Evolutionary conservation across 2,797 vertebrate genomes (phyloP), one percentile per base, ranked within the genome.

Genomic region (Cynodonichthys magdalenae): DNA sequence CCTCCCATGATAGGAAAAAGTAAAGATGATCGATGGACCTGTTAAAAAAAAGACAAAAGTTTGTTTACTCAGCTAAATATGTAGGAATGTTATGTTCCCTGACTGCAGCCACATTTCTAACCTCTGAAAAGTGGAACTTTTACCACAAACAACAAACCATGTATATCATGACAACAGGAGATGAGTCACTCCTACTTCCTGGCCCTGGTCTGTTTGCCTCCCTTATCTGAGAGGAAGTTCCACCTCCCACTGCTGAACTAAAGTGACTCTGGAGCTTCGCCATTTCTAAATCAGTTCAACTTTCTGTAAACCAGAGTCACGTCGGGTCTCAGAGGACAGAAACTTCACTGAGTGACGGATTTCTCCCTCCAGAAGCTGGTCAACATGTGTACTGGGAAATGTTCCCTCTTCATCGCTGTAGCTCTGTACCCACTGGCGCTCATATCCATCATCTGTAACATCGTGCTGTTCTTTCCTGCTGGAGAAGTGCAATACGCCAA

Each of bases 341-440:
- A 69, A 51, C 15, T 19, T 1, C 12, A 2, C 14, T 12, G 5
- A 54, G 24, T 17, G 10, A 17, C 18, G 1, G 6, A 34, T 31
- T 49, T 3, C n/a, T 24, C 20, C 18, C 27, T 44, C 36, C 11
- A 50, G 20, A 2, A 50, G 47, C n/a, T 2, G 42, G 19, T 53
- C 68, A 86, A 58, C 71, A 95, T 94, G 94, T 95, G 94, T 46
- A 93, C 94, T 0, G 93, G 92, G 69, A 91, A 77, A 56, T 95
- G 94, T 45, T 87, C 94, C 12, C 74, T 82, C 4, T 94, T 61
- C 60, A 72, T 95, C 3, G 92, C 91, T 0, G 58, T 84, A 0
- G 4, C 80, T 28, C 75, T 95, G 17, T 94, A 92, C 66, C 94
- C 93, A 0, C 59, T 95, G 12, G 90, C 60, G 0, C 0, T 89